Conservation (phyloP, 2,888 invertebrate genomes). For the Hybos culiciformis region DNA sequence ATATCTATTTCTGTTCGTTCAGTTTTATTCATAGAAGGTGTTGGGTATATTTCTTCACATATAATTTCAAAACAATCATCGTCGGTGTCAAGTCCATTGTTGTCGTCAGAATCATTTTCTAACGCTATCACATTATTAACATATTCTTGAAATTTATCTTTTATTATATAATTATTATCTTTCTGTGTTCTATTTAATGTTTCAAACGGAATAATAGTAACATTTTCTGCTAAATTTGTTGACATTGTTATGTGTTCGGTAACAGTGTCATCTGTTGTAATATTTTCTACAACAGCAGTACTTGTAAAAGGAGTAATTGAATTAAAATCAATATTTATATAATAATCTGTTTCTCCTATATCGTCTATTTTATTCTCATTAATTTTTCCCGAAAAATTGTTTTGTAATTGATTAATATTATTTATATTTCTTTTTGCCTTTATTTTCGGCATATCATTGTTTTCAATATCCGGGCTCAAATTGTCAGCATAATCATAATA, state of each 20-base stretch:
- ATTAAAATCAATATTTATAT: background rate
- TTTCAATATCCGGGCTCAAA: constrained; percentile 1
- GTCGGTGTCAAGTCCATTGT: too few species aligned
- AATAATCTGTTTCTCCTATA: background rate
- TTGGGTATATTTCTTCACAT: too few species aligned
- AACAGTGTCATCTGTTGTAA: constrained; percentile 7
- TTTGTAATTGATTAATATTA: background rate
- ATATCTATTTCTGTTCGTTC: too few species aligned
- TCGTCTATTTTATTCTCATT: too few species aligned
- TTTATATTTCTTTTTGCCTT: background rate
- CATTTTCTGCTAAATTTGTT: too few species aligned
- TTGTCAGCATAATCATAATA: constrained; percentile 30
- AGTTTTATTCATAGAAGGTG: too few species aligned
- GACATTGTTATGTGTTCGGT: constrained; percentile 17
- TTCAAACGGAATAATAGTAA: too few species aligned
- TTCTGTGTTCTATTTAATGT: too few species aligned
- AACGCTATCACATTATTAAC: background rate
- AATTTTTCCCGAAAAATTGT: background rate
- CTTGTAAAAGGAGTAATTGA: background rate
- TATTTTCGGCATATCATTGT: background rate
- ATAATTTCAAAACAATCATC: too few species aligned
- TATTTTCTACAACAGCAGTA: constrained; percentile 1
- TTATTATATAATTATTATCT: background rate
- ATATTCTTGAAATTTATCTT: background rate
- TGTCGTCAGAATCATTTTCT: too few species aligned